Base-by-base conservation (phyloP, 2,888 invertebrate species). In the Pyrgus malvae region DNA sequence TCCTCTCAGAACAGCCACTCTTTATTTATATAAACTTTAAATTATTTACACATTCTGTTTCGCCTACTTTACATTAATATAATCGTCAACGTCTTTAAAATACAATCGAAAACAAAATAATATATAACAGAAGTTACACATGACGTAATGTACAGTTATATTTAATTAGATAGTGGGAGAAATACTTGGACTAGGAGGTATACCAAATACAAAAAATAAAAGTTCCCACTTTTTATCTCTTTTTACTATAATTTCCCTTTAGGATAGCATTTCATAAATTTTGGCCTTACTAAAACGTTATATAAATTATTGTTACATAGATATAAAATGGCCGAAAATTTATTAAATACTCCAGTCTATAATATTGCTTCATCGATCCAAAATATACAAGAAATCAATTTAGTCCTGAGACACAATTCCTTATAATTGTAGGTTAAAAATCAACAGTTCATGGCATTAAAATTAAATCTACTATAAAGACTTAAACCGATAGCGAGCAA, bases 11-110 rank as follows among this genome's bases (percentile, higher is more conserved):
- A 87, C 76, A 77, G 68, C 80, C 81, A 76, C 80, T 79, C 76
- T 89, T 90, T 90, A 90, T 90, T 85, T 87, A 84, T 86, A 90
- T 89, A 90, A 90, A 89, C 90, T 89, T 90, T 90, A 89, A 88
- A 81, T 87, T 89, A 89, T 89, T 83, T 90, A 88, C 89, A 90
- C 78, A 83, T 87, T 89, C 85, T 76, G 78, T 78, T 81, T 78
- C 66, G 69, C 78, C 90, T 90, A 90, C 90, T 88, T 89, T 88
- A 88, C 89, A 89, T 85, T 86, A 86, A 82, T 84, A 86, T 83
- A 73, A 69, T 83, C 72, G 78, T 83, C 87, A 89, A 89, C 85
- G 80, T 85, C 84, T 80, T 87, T 84, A 87, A 89, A 89, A 88
- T 88, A 90, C 89, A 88, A 83, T 86, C 80, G 51, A 86, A 89